These are phyloP conservation scores for Agelastica alni DNA, from an alignment of 2,888 invertebrate species.

Conservation along the genomic window DNA sequence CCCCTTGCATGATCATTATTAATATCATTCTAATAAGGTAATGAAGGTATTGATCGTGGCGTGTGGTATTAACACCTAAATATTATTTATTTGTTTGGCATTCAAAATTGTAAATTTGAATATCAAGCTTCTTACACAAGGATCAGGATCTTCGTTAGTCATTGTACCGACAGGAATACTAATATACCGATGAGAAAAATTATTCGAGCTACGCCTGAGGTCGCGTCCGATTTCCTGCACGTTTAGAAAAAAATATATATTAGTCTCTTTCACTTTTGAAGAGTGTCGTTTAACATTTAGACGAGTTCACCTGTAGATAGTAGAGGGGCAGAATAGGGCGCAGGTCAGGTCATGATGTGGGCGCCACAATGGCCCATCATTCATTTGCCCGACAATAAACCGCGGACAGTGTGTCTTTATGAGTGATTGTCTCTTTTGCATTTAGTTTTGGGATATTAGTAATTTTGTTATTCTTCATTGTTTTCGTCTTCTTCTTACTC, in stretches of 20 bases:
- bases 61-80: too few relatives aligned
- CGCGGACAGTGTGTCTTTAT: conserved; percentile 18
- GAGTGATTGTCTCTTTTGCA: conserved; percentile 17
- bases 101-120: too few relatives aligned
- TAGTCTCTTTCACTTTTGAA: conserved; percentile 4
- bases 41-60: too few relatives aligned
- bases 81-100: too few relatives aligned
- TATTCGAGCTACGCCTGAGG: neutral
- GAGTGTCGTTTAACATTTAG: conserved; percentile 13
- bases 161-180: too few relatives aligned
- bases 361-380: conserved; percentile 16
- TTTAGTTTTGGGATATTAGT: conserved; percentile 6
- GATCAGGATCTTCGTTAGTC: too few relatives aligned
- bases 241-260: neutral
- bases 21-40: too few relatives aligned
- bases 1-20: too few relatives aligned
- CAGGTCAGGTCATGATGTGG: conserved; percentile 17
- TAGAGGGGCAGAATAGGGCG: conserved; percentile 4
- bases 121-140: too few relatives aligned
- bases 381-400: conserved; percentile 16
- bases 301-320: conserved; percentile 16
- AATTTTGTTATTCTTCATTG: conserved; percentile 6
- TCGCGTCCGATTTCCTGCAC: neutral
- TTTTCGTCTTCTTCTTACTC: neutral
- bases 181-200: too few relatives aligned